Percentiles rank a stretch among this genome's conserved stretches.
Evolutionary conservation across 37 sponge, comb jelly and placozoan genomes (phyloP).

Genomic region (Oscarella lobularis): DNA sequence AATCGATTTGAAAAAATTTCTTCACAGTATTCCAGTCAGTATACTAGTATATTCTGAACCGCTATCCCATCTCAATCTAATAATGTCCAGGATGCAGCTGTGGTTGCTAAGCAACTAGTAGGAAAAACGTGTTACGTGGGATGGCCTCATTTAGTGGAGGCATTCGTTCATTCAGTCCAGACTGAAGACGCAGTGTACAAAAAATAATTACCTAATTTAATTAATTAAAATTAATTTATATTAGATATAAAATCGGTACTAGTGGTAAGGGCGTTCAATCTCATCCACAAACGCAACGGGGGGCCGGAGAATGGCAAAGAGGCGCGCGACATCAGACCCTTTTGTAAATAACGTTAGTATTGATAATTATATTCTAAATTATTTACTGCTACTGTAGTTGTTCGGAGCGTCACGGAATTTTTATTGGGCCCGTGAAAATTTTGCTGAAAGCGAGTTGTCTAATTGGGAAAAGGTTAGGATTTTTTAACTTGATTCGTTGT

Average conservation of each 20-base stretch:
- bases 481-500: no score
- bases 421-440: background rate
- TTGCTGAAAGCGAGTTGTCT: background rate
- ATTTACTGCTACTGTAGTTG: background rate
- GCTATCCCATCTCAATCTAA: no score
- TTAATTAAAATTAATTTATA: background rate
- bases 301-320: background rate
- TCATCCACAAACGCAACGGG: background rate
- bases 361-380: no score
- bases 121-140: slow-evolving; percentile 53
- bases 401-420: background rate
- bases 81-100: background rate
- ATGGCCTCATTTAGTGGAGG: slow-evolving; percentile 80
- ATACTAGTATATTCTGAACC: no score
- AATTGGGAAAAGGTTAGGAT: background rate
- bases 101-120: slow-evolving; percentile 51
- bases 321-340: background rate
- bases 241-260: background rate
- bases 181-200: slow-evolving; percentile 33
- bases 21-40: no score
- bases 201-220: background rate
- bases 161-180: slow-evolving; percentile 57
- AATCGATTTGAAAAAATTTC: no score
- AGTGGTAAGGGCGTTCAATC: background rate
- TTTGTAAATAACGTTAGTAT: no score